phyloP scores from a whole-genome alignment of 2,797 vertebrate species.

The Peromyscus eremicus region DNA sequence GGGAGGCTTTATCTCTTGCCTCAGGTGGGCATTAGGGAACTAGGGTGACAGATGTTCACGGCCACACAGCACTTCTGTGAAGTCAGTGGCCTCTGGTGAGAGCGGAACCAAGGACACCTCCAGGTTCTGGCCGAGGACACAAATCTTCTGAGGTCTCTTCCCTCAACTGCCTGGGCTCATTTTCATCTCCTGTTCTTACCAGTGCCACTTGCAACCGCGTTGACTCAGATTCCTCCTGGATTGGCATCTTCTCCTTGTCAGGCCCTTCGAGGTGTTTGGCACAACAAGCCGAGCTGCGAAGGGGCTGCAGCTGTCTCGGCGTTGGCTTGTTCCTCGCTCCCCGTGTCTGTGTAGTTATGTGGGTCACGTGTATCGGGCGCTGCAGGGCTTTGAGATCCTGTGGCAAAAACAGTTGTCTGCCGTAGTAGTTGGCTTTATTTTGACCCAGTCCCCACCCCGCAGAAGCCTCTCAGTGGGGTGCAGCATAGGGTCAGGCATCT shows the following conservation, averaged over 20 bases:
- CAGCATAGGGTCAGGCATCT: conserved; percentile 50
- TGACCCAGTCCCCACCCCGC: conserved; percentile 37
- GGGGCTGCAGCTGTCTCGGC: conserved; percentile 59
- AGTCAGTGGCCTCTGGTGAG: background rate
- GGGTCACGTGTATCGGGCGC: background rate
- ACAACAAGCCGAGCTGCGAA: rapidly evolving
- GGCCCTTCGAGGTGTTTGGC: background rate
- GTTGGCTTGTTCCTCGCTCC: background rate
- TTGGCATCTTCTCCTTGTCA: background rate
- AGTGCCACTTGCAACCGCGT: background rate
- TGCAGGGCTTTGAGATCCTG: background rate
- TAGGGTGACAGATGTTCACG: background rate
- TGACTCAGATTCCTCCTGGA: background rate
- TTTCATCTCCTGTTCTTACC: background rate
- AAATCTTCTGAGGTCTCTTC: background rate
- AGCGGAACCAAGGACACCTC: too few relatives aligned
- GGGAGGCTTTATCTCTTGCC: background rate
- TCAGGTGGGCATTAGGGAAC: too few relatives aligned
- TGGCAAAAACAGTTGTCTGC: conserved; percentile 67
- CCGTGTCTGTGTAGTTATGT: background rate
- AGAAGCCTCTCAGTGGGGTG: conserved; percentile 11
- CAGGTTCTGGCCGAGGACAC: background rate
- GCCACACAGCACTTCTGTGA: background rate
- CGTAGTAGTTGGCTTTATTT: background rate
- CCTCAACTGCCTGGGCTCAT: background rate